Percentiles rank a stretch among this genome's conserved stretches.
phyloP scores from a whole-genome alignment of 2,888 invertebrate species.

The Pinctada fucata region DNA sequence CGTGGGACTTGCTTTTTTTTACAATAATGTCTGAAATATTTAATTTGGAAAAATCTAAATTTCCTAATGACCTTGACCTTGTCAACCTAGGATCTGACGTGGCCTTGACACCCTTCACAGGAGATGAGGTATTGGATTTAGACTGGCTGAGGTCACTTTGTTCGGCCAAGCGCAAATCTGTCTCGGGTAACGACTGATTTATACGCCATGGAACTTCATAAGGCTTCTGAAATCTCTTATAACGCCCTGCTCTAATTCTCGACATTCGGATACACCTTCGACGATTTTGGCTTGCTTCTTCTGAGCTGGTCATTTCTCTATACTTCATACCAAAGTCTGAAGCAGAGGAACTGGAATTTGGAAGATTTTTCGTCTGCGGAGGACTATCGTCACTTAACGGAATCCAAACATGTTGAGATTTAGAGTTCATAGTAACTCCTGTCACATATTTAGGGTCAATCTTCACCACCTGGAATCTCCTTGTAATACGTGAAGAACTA shows the following conservation, averaged over 20 bases:
- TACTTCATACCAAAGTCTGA: conserved; percentile 42
- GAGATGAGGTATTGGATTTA: conserved; percentile 65
- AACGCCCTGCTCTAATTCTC: conserved; percentile 46
- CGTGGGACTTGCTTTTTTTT: conserved; percentile 35
- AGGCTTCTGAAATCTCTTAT: conserved; percentile 56
- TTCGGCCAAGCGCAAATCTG: conserved; percentile 48
- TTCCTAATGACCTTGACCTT: conserved; percentile 70
- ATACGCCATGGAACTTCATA: conserved; percentile 71
- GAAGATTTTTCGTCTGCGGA: conserved; percentile 31
- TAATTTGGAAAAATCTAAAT: conserved; percentile 65
- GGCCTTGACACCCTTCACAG: conserved; percentile 52
- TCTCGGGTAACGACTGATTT: conserved; percentile 60
- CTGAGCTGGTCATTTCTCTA: conserved; percentile 42
- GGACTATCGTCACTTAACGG: conserved; percentile 24
- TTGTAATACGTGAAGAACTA: conserved; percentile 21
- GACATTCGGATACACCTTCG: conserved; percentile 48
- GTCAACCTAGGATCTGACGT: conserved; percentile 51
- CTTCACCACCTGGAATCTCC: conserved; percentile 62
- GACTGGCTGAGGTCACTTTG: conserved; percentile 49
- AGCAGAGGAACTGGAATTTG: background rate
- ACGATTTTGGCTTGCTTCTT: conserved; percentile 41
- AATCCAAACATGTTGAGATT: conserved; percentile 13
- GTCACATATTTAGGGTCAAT: conserved; percentile 66
- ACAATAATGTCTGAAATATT: conserved; percentile 58
- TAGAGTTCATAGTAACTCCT: conserved; percentile 47